phyloP scores from a whole-genome alignment of 2,113 vertebrate species.

The Callaeas wilsoni region DNA sequence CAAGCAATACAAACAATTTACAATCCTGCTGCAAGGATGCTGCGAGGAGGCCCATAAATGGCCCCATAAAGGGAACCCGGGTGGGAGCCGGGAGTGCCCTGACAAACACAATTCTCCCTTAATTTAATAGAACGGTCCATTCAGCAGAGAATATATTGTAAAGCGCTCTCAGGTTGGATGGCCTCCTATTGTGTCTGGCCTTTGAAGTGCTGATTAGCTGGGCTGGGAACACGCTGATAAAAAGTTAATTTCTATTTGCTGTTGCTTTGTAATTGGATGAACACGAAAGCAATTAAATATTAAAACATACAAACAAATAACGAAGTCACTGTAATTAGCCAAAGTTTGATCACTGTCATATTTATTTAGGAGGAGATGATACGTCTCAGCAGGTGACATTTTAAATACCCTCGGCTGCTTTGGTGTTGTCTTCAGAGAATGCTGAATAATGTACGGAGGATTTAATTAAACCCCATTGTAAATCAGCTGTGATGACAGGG shows the following conservation, averaged over 20 bases:
- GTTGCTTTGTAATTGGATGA: conserved; percentile 78
- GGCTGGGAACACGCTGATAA: conserved; percentile 74
- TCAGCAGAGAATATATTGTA: conserved; percentile 37
- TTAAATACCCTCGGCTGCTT: conserved; percentile 74
- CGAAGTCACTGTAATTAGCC: conserved; percentile 78
- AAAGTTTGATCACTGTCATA: conserved; percentile 82
- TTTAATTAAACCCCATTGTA: conserved; percentile 80
- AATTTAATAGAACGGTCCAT: conserved; percentile 40
- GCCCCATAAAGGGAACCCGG: background rate
- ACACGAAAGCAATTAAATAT: conserved; percentile 82
- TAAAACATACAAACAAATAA: conserved; percentile 85
- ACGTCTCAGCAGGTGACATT: conserved; percentile 78
- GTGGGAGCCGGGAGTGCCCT: background rate
- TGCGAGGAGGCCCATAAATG: background rate
- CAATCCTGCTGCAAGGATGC: background rate
- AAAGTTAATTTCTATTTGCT: conserved; percentile 82
- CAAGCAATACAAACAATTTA: background rate
- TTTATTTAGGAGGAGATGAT: conserved; percentile 77
- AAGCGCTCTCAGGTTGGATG: conserved; percentile 54
- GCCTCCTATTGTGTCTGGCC: conserved; percentile 56
- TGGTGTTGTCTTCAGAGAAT: conserved; percentile 73
- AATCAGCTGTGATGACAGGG: conserved; percentile 76
- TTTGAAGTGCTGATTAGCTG: conserved; percentile 66
- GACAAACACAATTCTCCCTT: conserved; percentile 44
- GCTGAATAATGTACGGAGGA: conserved; percentile 73